phyloP scores from a whole-genome alignment of 2,113 vertebrate species.

The Azemiops feae region DNA sequence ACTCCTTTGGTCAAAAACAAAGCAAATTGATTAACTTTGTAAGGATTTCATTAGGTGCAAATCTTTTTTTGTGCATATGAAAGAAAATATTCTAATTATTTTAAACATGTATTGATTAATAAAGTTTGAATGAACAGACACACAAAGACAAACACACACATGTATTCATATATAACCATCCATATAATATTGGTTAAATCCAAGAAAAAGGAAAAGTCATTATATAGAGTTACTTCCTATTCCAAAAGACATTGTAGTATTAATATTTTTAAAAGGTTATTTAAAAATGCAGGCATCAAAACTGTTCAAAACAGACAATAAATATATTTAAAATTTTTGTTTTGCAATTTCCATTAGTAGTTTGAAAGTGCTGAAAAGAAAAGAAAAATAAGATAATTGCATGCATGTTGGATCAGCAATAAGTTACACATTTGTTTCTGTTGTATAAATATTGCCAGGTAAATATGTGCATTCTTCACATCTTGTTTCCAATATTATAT shows the following conservation, averaged over 20 bases:
- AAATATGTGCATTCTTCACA: neutral
- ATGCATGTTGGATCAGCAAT: neutral
- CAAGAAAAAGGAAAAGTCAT: slow-evolving; percentile 46
- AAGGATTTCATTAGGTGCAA: slow-evolving; percentile 3
- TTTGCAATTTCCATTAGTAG: slow-evolving; percentile 24
- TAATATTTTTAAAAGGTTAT: slow-evolving; percentile 32
- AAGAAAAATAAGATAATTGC: neutral
- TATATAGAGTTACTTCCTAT: slow-evolving; percentile 21
- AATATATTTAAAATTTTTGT: neutral
- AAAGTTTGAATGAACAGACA: neutral
- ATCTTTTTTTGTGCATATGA: neutral
- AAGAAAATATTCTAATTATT: slow-evolving; percentile 29
- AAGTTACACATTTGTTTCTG: neutral
- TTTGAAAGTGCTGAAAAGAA: slow-evolving; percentile 1
- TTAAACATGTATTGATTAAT: neutral
- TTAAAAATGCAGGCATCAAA: slow-evolving; percentile 29
- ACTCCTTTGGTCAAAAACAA: neutral
- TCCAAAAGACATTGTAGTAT: neutral
- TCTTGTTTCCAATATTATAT: neutral
- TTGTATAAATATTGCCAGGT: neutral
- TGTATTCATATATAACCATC: neutral
- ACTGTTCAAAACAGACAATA: slow-evolving; percentile 38
- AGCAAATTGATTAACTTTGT: slow-evolving; percentile 8
- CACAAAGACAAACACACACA: neutral
- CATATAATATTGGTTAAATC: slow-evolving; percentile 49